Base-by-base conservation (phyloP, 2,113 vertebrate species). In the Charadrius vociferus region DNA sequence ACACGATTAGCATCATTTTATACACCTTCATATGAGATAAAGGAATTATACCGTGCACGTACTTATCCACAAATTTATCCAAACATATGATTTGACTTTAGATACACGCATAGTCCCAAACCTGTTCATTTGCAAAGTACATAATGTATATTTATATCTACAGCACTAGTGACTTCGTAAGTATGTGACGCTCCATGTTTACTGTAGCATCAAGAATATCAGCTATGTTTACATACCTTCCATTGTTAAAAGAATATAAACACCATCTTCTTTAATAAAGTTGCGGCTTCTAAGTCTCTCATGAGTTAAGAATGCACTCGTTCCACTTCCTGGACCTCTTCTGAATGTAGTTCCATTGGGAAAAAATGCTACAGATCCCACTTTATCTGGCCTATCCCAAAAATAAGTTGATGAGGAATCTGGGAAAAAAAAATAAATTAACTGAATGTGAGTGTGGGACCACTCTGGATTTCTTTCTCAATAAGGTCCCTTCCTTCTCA, bases 321-420 rank as follows among this genome's bases (percentile, higher is more conserved):
- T 99, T 86, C 99, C 99, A 3, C 0, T n/a, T 87, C 98, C 98
- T 8, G 81, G 94, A 36, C 98, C 98, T 94, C 98, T 98, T 66
- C 83, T 98, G 90, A 97, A 99, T 24, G 52, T 36, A 82, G 98
- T 99, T 77, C 99, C 99, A 78, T 99, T 99, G 63, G 98, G 52
- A 63, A 96, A 98, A 18, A 18, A 39, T 90, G 95, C 97, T 72
- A 49, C 13, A 1, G 36, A 43, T 81, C 99, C 99, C 77, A 99
- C 99, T 91, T 97, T 98, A 68, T 96, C 98, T 91, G 99, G 99
- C 36, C 98, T 96, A 72, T 99, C 99, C 99, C 99, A 99, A 89
- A 91, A 95, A 92, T 49, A 98, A 49, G 81, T 10, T 66, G 56
- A 61, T 53, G 90, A 81, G 7, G 77, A 56, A 29, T 0, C 97